Conservation (phyloP, 2,113 vertebrate genomes). For the Pedionomus torquatus region DNA sequence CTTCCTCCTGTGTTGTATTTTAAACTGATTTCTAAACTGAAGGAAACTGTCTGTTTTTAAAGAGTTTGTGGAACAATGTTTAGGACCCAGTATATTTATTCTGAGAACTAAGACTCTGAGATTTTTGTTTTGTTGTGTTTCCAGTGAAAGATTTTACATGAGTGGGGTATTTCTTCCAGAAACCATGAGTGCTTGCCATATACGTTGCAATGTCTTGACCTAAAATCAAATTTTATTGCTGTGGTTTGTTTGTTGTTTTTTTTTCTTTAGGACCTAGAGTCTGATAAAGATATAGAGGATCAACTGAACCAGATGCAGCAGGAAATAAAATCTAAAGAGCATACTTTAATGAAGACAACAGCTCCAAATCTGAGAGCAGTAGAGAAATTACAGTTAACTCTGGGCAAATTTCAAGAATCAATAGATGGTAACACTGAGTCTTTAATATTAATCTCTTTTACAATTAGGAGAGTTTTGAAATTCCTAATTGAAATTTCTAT, state of each 20-base stretch:
- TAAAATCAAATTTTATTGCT: neutral
- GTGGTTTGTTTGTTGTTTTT: neutral
- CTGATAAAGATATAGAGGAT: slow-evolving; percentile 76
- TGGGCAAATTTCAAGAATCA: slow-evolving; percentile 83
- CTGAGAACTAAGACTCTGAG: neutral
- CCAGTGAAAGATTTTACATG: neutral
- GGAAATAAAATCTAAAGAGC: slow-evolving; percentile 74
- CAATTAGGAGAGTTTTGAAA: neutral
- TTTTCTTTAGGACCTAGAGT: slow-evolving; percentile 69
- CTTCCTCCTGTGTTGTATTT: neutral
- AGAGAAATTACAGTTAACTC: slow-evolving; percentile 83
- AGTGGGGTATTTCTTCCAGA: neutral
- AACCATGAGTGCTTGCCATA: neutral
- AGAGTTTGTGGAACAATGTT: neutral
- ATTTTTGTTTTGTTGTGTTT: neutral
- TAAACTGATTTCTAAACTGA: neutral
- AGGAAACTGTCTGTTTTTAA: neutral
- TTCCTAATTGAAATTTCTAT: neutral
- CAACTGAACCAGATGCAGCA: slow-evolving; percentile 72
- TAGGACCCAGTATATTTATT: neutral
- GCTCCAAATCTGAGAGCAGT: slow-evolving; percentile 88
- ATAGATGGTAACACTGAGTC: slow-evolving; percentile 78
- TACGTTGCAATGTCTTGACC: neutral
- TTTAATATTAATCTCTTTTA: neutral
- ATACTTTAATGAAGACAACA: slow-evolving; percentile 75